Base-by-base conservation (phyloP, 2,888 invertebrate species). In the Cephus pulcher region DNA sequence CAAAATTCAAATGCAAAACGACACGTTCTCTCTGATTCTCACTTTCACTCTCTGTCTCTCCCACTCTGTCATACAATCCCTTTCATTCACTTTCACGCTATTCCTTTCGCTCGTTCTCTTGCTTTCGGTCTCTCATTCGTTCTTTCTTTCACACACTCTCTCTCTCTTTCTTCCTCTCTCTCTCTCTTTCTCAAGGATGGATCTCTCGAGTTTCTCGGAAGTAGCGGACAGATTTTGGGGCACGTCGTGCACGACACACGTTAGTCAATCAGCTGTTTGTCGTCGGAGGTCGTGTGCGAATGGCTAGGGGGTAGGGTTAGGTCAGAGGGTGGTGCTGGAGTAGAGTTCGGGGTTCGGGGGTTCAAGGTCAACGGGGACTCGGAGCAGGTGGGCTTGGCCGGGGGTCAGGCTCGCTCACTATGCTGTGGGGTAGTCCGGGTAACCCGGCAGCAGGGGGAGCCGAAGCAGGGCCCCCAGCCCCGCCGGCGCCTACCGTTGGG, bases 391-490 rank as follows among this genome's bases (percentile, higher is more conserved):
- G 91, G 88, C 91, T 91, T 82, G 91, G 91, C 89, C 91, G 90
- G 84, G 91, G 91, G 86, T 91, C 91, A 86, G 91, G 91, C 89
- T 91, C 91, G 90, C 90, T 92, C 85, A 92, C 92, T 90, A 92
- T 90, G 91, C 91, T 92, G 89, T 92, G 92, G 88, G 92, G 91
- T 87, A 92, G 88, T 84, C 91, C 92, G 82, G 91, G 89, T 84
- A 91, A 85, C 86, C 90, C 90, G 86, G 88, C 89, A 84, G 89
- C 86, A 79, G 91, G 90, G 84, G 90, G 90, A 83, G 88, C 91
- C 81, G 90, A 88, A 79, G 89, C 86, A 78, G 91, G 90, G 83
- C 89, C 89, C 83, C 89, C 90, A 80, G 87, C 86, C 84, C 89
- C 89, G 79, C 85, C 84, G 84, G 87, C 82, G 82, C 88, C 86